A percentile compares a stretch with the other conserved stretches of the same genome.
These are phyloP conservation scores for Azorinus chamasolen DNA, from an alignment of 2,888 invertebrate genomes.

Conservation along the genomic window DNA sequence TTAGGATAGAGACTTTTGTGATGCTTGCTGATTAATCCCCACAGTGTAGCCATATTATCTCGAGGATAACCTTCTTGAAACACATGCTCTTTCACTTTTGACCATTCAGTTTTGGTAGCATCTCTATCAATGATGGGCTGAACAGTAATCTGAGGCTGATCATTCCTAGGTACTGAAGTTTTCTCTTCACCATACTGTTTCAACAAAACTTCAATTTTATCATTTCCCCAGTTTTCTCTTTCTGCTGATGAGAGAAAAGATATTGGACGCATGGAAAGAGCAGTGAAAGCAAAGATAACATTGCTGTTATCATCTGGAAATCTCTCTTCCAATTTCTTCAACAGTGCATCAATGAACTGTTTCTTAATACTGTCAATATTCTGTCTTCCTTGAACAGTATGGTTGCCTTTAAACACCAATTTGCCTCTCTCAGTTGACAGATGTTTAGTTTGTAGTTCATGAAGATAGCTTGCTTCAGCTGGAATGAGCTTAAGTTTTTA, in stretches of 20 bases:
- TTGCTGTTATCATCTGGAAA: constrained; percentile 29
- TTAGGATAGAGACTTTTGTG: constrained; percentile 10
- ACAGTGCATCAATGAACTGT: constrained; percentile 16
- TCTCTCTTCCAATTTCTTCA: constrained; percentile 22
- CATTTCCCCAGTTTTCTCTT: constrained; percentile 23
- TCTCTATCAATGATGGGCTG: constrained; percentile 8
- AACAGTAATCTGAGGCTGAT: constrained; percentile 2
- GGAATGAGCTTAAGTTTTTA: constrained; percentile 7
- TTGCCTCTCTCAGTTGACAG: constrained; percentile 5
- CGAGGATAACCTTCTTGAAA: constrained; percentile 15
- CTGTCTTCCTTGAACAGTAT: constrained; percentile 28
- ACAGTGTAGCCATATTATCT: neutral
- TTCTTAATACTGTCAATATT: constrained; percentile 7
- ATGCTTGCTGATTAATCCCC: constrained; percentile 6
- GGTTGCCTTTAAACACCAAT: constrained; percentile 25
- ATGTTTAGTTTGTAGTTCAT: neutral
- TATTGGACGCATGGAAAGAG: constrained; percentile 17
- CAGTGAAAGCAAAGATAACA: constrained; percentile 22
- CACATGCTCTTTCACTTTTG: constrained; percentile 4
- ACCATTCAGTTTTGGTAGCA: constrained; percentile 25
- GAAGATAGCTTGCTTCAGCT: neutral
- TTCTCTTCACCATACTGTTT: constrained; percentile 18
- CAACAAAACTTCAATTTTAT: constrained; percentile 15
- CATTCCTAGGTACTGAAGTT: neutral
- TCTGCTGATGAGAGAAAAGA: constrained; percentile 11